Evolutionary conservation across 2,888 invertebrate genomes (phyloP).

Genomic region (Crocallis elinguaria): DNA sequence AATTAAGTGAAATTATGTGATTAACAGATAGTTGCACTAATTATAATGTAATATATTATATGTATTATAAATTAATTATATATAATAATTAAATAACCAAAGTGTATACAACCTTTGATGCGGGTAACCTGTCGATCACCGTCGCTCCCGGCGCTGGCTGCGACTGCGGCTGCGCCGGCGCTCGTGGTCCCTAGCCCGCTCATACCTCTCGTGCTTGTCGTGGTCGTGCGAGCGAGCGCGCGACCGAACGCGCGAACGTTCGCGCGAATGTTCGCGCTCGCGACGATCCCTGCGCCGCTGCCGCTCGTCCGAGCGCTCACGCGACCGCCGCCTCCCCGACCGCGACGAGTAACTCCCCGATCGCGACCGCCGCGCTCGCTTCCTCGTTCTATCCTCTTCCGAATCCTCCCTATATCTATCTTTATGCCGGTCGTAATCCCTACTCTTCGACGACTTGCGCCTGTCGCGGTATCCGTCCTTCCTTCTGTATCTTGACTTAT

Average conservation of each 20-base stretch:
- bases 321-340: conserved; percentile 53
- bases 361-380: conserved; percentile 66
- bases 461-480: conserved; percentile 65
- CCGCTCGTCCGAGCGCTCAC: conserved; percentile 53
- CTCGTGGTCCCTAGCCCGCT: conserved; percentile 76
- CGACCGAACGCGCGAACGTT: conserved; percentile 59
- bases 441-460: conserved; percentile 56
- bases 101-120: conserved; percentile 71
- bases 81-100: conserved; percentile 31
- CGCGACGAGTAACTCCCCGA: conserved; percentile 69
- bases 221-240: conserved; percentile 55
- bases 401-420: conserved; percentile 72
- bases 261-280: conserved; percentile 57
- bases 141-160: conserved; percentile 61
- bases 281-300: conserved; percentile 43
- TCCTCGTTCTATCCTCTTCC: conserved; percentile 67
- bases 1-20: too few species aligned
- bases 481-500: conserved; percentile 56
- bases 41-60: too few species aligned
- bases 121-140: conserved; percentile 59
- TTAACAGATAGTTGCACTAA: too few species aligned
- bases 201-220: conserved; percentile 70
- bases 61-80: background rate
- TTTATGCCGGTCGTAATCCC: conserved; percentile 58
- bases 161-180: conserved; percentile 67